Evolutionary conservation across 2,888 invertebrate species (phyloP).

Genomic region (Heliconius ismenius): DNA sequence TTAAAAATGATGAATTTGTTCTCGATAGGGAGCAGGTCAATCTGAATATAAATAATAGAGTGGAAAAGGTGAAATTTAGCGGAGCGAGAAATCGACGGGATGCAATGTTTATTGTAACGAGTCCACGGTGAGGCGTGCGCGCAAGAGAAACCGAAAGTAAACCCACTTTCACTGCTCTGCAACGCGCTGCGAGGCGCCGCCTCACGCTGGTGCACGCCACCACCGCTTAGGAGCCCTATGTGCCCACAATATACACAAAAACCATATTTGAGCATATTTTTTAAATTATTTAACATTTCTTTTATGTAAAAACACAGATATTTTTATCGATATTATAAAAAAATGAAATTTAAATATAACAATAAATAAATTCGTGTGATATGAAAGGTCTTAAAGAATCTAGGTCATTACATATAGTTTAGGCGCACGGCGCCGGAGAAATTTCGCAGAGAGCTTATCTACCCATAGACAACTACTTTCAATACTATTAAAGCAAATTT

Average conservation of each 20-base stretch:
- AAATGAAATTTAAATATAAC: no score
- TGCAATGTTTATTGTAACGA: constrained; percentile 81
- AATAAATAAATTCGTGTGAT: not conserved
- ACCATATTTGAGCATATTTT: no score
- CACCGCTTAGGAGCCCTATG: not conserved
- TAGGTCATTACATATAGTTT: constrained; percentile 30
- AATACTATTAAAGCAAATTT: constrained; percentile 39
- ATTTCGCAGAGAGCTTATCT: constrained; percentile 36
- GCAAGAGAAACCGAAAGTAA: constrained; percentile 81
- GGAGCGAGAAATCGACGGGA: constrained; percentile 81
- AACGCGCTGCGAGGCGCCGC: constrained; percentile 51
- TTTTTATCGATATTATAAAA: no score
- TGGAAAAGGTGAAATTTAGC: constrained; percentile 81
- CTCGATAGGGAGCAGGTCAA: constrained; percentile 61
- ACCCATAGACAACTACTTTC: constrained; percentile 42
- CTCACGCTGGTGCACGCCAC: constrained; percentile 4
- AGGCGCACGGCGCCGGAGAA: constrained; percentile 32
- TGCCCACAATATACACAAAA: not conserved
- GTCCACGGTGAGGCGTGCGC: constrained; percentile 71
- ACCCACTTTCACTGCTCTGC: constrained; percentile 79
- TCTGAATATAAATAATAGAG: constrained; percentile 63
- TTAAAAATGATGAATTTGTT: constrained; percentile 61
- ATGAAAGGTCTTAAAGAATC: constrained; percentile 12
- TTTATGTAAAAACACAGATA: no score
- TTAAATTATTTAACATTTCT: no score